These are phyloP conservation scores for Otus scops DNA, from an alignment of 2,797 vertebrate species.

Conservation along the genomic window DNA sequence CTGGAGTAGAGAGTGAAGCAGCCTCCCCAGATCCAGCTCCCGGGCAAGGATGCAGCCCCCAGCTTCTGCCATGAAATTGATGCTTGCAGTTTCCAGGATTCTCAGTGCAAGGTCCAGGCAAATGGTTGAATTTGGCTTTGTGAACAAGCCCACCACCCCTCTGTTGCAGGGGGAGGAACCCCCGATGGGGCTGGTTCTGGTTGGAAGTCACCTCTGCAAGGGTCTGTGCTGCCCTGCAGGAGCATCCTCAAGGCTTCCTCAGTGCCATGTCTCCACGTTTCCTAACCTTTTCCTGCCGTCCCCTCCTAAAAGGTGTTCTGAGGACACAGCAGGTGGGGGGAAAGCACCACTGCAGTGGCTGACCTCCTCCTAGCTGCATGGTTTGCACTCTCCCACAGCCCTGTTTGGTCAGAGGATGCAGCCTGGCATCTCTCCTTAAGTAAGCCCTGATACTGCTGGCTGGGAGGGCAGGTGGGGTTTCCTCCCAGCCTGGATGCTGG, in stretches of 20 bases:
- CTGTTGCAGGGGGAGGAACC: background rate
- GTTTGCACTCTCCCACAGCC: background rate
- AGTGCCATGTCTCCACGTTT: background rate
- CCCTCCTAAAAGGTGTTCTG: background rate
- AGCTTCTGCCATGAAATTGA: accelerated
- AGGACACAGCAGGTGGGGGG: too few relatives aligned
- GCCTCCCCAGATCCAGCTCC: background rate
- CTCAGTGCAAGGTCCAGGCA: background rate
- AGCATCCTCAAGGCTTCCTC: background rate
- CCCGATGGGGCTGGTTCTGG: background rate
- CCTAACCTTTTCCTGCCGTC: background rate
- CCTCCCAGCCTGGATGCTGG: background rate
- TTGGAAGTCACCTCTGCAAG: background rate
- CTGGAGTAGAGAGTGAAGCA: background rate
- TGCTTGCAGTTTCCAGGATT: background rate
- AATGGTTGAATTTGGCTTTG: background rate
- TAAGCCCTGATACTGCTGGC: background rate
- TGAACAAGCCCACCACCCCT: background rate
- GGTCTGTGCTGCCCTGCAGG: background rate
- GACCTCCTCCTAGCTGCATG: background rate
- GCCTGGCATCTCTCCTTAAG: background rate
- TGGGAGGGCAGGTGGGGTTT: accelerated
- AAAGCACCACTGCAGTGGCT: background rate
- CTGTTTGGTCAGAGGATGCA: background rate
- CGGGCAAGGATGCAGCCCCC: accelerated